Evolutionary conservation across 2,113 vertebrate species (phyloP).

Genomic region (Picathartes gymnocephalus): DNA sequence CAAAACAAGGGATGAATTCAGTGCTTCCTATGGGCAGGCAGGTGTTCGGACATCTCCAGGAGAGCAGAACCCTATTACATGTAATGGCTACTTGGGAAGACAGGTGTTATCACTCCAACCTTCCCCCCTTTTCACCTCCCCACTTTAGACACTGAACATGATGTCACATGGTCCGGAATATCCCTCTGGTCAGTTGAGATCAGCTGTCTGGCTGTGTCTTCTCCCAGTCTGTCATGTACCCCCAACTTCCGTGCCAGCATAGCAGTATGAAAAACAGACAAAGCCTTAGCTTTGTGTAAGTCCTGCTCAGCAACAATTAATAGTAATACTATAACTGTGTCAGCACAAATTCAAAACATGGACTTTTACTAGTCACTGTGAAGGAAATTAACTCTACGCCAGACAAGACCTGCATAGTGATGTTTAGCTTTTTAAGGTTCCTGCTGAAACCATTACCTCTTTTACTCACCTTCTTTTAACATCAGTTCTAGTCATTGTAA

Average conservation of each 20-base stretch:
- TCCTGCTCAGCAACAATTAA: neutral
- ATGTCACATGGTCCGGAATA: neutral
- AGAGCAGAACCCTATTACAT: neutral
- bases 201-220: neutral
- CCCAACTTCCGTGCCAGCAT: neutral
- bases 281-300: neutral
- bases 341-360: neutral
- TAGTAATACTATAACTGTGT: neutral
- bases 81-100: accelerated
- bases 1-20: neutral
- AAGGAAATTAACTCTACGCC: neutral
- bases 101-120: too few species aligned
- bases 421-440: neutral
- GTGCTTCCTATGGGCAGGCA: neutral
- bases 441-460: neutral
- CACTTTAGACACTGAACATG: too few species aligned
- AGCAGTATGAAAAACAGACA: neutral
- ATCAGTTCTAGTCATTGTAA: neutral
- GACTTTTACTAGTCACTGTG: neutral
- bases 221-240: neutral
- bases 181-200: neutral
- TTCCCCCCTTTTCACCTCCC: neutral
- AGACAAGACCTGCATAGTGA: neutral
- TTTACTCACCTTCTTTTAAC: neutral
- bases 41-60: neutral